Conservation (phyloP, 2,113 vertebrate genomes). For the Mastomys natalensis region DNA sequence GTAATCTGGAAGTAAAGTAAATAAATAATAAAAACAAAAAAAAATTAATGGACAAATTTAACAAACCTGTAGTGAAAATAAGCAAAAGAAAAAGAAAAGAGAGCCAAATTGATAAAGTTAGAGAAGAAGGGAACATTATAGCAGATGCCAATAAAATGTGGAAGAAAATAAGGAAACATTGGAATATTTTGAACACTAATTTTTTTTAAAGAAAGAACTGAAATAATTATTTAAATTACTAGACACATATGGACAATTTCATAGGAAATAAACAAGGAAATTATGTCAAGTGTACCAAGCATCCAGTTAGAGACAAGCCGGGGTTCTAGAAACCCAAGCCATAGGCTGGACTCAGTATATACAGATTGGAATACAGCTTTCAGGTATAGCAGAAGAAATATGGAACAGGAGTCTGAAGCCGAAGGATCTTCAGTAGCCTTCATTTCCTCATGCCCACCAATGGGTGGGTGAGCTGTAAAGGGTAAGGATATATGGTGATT, state of each 20-base stretch:
- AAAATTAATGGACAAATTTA: neutral
- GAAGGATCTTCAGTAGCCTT: neutral
- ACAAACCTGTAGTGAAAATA: neutral
- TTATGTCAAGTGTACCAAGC: neutral
- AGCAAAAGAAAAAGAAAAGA: neutral
- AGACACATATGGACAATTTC: neutral
- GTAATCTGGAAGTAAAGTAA: neutral
- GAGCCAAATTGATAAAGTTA: neutral
- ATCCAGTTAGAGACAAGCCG: neutral
- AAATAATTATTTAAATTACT: neutral
- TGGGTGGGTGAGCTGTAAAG: neutral
- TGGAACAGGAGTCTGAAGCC: neutral
- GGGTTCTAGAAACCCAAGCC: neutral
- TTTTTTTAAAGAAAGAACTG: neutral
- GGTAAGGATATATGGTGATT: neutral
- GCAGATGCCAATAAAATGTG: neutral
- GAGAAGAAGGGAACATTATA: neutral
- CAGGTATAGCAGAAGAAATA: neutral
- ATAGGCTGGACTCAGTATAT: neutral
- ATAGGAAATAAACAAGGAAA: neutral
- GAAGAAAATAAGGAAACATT: neutral
- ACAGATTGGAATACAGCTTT: neutral
- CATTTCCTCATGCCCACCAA: neutral
- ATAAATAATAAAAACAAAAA: neutral
- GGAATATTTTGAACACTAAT: neutral